Evolutionary conservation across 2,888 invertebrate genomes (phyloP).

Genomic region (Stratiomys singularior): DNA sequence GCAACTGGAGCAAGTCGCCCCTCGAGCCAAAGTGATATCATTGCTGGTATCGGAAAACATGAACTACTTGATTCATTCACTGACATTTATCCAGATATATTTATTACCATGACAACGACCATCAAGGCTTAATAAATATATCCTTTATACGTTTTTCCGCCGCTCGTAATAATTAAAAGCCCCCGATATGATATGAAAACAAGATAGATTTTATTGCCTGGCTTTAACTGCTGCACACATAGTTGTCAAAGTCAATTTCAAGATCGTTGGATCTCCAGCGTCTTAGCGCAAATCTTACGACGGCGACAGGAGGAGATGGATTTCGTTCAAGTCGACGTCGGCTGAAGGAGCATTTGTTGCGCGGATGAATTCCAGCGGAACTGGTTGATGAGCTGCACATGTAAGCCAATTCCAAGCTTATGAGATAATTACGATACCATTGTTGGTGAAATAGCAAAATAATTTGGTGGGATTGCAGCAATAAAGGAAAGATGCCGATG

Average conservation of each 20-base stretch:
- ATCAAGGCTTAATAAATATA: constrained; percentile 14
- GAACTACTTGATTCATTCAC: neutral
- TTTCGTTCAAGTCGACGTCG: too few relatives aligned
- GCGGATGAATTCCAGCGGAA: neutral
- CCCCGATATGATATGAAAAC: neutral
- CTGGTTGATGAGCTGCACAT: neutral
- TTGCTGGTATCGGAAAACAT: too few relatives aligned
- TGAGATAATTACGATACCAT: neutral
- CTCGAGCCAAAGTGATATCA: too few relatives aligned
- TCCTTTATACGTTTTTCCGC: constrained; percentile 7
- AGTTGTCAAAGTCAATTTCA: constrained; percentile 13
- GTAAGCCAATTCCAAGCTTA: neutral
- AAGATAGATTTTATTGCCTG: constrained; percentile 6
- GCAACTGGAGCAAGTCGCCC: too few relatives aligned
- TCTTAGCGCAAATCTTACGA: constrained; percentile 1
- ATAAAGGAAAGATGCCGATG: neutral
- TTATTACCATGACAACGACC: neutral
- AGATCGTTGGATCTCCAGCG: constrained; percentile 6
- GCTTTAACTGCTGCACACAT: neutral
- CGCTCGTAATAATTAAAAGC: constrained; percentile 7
- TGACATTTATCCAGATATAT: neutral
- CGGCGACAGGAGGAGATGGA: too few relatives aligned
- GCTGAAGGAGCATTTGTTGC: neutral
- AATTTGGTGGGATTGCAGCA: neutral
- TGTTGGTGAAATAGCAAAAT: neutral